Base-by-base conservation (phyloP, 2,113 vertebrate species). In the Vireo altiloquus region DNA sequence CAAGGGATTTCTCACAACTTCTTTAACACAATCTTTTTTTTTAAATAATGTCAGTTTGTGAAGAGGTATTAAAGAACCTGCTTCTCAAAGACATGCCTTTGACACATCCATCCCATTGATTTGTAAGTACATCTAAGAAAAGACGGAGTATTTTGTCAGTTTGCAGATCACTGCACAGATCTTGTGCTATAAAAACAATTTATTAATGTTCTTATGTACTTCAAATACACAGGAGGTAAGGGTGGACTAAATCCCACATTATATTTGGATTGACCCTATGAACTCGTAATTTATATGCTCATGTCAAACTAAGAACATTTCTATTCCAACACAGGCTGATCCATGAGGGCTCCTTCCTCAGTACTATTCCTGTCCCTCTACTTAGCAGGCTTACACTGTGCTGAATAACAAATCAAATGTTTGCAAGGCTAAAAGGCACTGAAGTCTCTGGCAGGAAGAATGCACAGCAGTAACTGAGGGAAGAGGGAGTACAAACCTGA, bases 51-150 rank as follows among this genome's bases (percentile, higher is more conserved):
- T 79, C 94, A 87, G 49, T 21, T 31, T 76, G 31, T 79, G 70
- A 94, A 94, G 87, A 49, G 49, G 53, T 72, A 92, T 79, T 87
- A 92, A 89, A 95, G 82, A 94, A 95, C 42, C 82, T 82, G 84
- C 42, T 83, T 93, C 66, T 59, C 54, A 63, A 93, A 92, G 50
- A 96, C 46, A 65, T 54, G 57, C 35, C 59, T 94, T 72, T 94
- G 94, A 94, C 93, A 92, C 85, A 86, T 93, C 68, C 82, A 95
- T 88, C 79, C 75, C 59, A 86, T 85, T 89, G 93, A 95, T 93
- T 92, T 95, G 84, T 91, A 93, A 72, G 56, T 59, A 74, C 54
- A 80, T 83, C 63, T 77, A 82, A 76, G 82, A 90, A 90, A 96
- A 94, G 78, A 89, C 16, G 12, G 61, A 82, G 30, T 77, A 94